These are phyloP conservation scores for Neolamprologus ventralis DNA, from an alignment of 2,113 vertebrate species.

Conservation along the genomic window DNA sequence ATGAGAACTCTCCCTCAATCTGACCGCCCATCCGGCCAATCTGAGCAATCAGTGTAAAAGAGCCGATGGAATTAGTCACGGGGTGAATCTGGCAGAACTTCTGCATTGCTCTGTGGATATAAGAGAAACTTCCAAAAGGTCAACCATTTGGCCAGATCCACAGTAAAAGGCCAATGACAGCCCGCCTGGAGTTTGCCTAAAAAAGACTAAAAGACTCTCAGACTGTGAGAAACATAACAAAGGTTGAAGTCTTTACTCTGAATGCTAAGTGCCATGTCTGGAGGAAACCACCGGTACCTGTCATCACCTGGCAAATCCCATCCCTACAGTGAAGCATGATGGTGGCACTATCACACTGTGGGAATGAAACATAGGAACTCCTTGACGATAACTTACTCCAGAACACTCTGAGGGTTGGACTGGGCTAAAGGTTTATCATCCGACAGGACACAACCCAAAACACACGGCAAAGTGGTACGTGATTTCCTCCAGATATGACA, in stretches of 20 bases:
- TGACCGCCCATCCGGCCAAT: neutral
- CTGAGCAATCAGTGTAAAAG: neutral
- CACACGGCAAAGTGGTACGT: neutral
- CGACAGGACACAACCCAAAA: neutral
- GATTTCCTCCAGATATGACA: neutral
- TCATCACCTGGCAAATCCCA: neutral
- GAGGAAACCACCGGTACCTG: neutral
- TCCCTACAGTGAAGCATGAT: neutral
- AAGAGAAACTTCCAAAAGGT: neutral
- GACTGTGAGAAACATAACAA: neutral
- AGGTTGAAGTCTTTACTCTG: neutral
- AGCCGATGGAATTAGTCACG: neutral
- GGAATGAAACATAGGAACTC: neutral
- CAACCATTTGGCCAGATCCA: neutral
- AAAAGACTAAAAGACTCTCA: neutral
- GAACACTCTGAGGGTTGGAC: neutral
- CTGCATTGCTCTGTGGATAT: neutral
- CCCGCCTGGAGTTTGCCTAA: neutral
- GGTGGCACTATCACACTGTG: neutral
- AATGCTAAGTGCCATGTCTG: neutral
- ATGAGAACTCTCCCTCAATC: neutral
- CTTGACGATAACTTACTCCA: neutral
- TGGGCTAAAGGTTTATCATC: neutral
- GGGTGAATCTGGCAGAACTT: neutral
- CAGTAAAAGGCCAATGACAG: neutral